Evolutionary conservation across 2,888 invertebrate species (phyloP).

Genomic region (Hydraecia micacea): DNA sequence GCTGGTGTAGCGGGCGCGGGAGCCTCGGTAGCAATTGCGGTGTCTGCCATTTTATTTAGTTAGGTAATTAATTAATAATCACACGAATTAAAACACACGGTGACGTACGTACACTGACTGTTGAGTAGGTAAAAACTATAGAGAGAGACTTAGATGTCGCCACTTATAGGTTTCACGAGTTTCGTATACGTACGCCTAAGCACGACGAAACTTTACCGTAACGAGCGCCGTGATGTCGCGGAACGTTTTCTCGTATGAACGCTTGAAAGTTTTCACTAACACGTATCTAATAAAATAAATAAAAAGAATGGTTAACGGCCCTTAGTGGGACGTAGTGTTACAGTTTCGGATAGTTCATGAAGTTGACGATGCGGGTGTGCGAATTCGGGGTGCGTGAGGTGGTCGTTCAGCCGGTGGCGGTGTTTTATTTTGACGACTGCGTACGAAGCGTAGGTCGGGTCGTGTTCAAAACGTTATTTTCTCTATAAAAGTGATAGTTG

Average conservation of each 20-base stretch:
- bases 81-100: too few relatives aligned
- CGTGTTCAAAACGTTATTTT: constrained; percentile 53
- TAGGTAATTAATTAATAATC: too few relatives aligned
- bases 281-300: constrained; percentile 45
- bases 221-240: too few relatives aligned
- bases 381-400: neutral
- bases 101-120: too few relatives aligned
- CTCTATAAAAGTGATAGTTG: constrained; percentile 43
- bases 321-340: neutral
- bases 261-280: constrained; percentile 55
- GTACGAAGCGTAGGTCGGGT: constrained; percentile 41
- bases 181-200: too few relatives aligned
- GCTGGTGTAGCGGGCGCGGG: too few relatives aligned
- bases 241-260: constrained; percentile 46
- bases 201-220: too few relatives aligned
- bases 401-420: constrained; percentile 10
- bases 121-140: too few relatives aligned
- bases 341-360: constrained; percentile 17
- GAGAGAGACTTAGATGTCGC: too few relatives aligned
- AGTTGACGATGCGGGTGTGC: constrained; percentile 8
- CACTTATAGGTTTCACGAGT: too few relatives aligned
- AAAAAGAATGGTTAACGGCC: neutral
- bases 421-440: constrained; percentile 30
- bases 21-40: too few relatives aligned
- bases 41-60: too few relatives aligned